Base-by-base conservation (phyloP, 2,797 vertebrate genomes). In the Trichosurus vulpecula region DNA sequence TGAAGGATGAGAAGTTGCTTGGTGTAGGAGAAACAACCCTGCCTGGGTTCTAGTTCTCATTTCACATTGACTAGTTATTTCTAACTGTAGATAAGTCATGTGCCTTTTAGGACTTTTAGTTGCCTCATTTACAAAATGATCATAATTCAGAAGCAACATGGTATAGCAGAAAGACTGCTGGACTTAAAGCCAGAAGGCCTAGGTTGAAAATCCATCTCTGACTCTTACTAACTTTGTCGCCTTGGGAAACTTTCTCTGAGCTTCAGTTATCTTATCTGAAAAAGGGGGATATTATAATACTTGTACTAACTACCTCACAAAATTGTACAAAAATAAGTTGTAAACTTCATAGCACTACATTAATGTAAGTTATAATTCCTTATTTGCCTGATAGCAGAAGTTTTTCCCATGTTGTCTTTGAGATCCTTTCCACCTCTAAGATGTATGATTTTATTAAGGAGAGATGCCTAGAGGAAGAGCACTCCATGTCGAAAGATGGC, bases 121-220 rank as follows among this genome's bases (percentile, higher is more conserved):
- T 1, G 2, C 61, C 56, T 14, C 11, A 47, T 87, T 87, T 87
- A n/a, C 25, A 87, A 87, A 87, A 51, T 87, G 41, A 47, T 47
- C 6, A 81, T 41, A 87, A 87, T 47, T 27, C 41, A 87, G 74
- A 81, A 81, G n/a, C 41, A 41, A 47, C 66, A 81, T 47, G n/a
- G 41, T 25, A 25, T 81, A 3, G n/a, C 81, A 81, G n/a, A 47
- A 87, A 87, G n/a, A 47, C 31, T n/a, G 4, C 22, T 2, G 91
- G 22, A 55, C 29, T 54, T 4, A 3, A 51, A 94, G 13, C 53
- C 6, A 2, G 47, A 54, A 31, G 11, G 41, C 2, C 11, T 54
- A 87, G 25, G n/a, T 74, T 95, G 92, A 52, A 94, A 61, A 61
- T 95, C 93, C 13, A 11, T 6, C 53, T 91, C 92, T 96, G 94